These are phyloP conservation scores for Microvelia longipes DNA, from an alignment of 1,140 invertebrate species.

Conservation along the genomic window DNA sequence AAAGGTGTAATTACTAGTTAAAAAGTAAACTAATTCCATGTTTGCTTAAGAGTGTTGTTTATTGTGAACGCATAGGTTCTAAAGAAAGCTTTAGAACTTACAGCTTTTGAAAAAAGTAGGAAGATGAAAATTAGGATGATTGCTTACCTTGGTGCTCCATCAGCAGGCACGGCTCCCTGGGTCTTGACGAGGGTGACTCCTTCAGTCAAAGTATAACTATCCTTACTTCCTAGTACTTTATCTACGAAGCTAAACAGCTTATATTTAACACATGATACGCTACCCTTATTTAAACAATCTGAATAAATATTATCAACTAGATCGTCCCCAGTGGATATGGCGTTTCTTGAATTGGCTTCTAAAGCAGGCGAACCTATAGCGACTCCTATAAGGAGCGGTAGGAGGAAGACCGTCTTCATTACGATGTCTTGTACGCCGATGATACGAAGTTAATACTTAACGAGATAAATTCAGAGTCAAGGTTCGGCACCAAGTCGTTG, in stretches of 20 bases:
- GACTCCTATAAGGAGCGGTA: neutral
- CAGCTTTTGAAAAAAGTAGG: too few relatives aligned
- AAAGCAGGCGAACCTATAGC: neutral
- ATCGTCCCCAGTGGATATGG: conserved; percentile 51
- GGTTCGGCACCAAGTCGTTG: neutral
- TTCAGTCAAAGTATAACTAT: conserved; percentile 57
- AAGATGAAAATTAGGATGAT: neutral
- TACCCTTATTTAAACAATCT: conserved; percentile 63
- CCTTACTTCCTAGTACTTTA: conserved; percentile 59
- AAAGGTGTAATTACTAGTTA: too few relatives aligned
- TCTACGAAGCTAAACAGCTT: conserved; percentile 69
- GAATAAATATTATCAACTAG: conserved; percentile 54
- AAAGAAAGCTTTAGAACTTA: too few relatives aligned
- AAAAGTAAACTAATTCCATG: too few relatives aligned
- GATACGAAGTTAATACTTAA: neutral
- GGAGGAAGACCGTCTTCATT: neutral
- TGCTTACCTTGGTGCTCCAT: conserved; percentile 42
- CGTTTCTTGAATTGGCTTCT: conserved; percentile 35
- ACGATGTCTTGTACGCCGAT: neutral
- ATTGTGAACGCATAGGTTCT: too few relatives aligned
- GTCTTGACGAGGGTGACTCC: conserved; percentile 67
- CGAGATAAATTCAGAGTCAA: neutral
- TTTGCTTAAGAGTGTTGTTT: too few relatives aligned
- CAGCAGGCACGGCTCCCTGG: conserved; percentile 37
- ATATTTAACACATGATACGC: conserved; percentile 63